phyloP scores from a whole-genome alignment of 2,797 vertebrate genomes.

The Fistularia tabacaria region DNA sequence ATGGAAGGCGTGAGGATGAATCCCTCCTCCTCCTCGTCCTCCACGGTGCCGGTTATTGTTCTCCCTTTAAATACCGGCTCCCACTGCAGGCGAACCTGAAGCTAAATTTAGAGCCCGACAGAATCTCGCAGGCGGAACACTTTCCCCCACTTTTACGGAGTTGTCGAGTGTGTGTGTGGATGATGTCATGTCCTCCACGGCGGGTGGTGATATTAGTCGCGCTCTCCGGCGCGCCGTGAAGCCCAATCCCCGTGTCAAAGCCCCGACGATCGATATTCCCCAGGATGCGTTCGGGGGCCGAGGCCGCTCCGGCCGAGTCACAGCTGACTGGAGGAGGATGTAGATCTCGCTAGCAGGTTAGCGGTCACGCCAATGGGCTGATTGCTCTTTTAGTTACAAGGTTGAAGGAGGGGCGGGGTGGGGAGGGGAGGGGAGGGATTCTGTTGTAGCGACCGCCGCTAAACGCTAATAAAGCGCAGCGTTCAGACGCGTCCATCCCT shows the following conservation, averaged over 20 bases:
- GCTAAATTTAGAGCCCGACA: constrained; percentile 59
- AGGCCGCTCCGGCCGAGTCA: constrained; percentile 47
- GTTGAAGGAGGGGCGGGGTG: constrained; percentile 30
- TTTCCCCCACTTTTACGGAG: constrained; percentile 21
- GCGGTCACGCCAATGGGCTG: constrained; percentile 31
- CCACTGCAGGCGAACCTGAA: constrained; percentile 52
- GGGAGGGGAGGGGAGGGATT: too few relatives aligned
- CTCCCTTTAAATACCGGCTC: constrained; percentile 41
- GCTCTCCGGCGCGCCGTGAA: constrained; percentile 40
- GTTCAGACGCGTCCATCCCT: constrained; percentile 59
- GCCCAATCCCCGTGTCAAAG: constrained; percentile 52
- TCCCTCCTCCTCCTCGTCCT: constrained; percentile 34
- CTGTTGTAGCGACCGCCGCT: constrained; percentile 54
- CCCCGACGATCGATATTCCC: constrained; percentile 56
- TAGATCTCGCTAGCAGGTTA: constrained; percentile 39
- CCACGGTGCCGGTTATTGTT: constrained; percentile 54
- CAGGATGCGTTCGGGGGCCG: constrained; percentile 57
- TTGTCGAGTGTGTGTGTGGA: constrained; percentile 32
- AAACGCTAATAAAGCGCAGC: constrained; percentile 48
- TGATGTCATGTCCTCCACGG: constrained; percentile 41
- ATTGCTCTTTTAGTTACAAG: constrained; percentile 49
- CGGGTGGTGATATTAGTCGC: constrained; percentile 30
- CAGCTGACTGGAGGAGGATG: constrained; percentile 39
- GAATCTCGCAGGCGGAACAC: constrained; percentile 25
- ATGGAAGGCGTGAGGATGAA: constrained; percentile 41